Evolutionary conservation across 2,888 invertebrate genomes (phyloP).

Genomic region (Philonicus albiceps): DNA sequence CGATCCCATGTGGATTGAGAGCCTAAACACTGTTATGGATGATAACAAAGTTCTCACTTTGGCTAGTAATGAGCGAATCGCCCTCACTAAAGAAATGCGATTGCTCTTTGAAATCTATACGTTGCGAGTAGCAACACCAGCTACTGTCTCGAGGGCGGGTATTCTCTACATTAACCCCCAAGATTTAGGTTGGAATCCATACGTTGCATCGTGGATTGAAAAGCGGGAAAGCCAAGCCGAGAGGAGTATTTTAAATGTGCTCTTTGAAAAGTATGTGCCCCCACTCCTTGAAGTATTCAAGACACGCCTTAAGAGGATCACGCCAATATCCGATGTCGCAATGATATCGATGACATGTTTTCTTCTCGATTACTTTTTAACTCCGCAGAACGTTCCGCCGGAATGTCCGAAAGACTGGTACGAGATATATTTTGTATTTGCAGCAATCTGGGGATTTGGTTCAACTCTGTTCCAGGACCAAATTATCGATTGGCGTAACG

Average conservation of each 20-base stretch:
- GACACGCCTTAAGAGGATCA: slow-evolving; percentile 82
- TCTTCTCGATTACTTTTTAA: slow-evolving; percentile 84
- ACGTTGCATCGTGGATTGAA: slow-evolving; percentile 87
- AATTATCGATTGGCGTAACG: slow-evolving; percentile 88
- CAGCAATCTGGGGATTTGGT: slow-evolving; percentile 92
- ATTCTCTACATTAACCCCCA: slow-evolving; percentile 93
- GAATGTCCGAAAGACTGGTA: slow-evolving; percentile 93
- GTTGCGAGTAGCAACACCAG: slow-evolving; percentile 91
- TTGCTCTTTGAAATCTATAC: slow-evolving; percentile 93
- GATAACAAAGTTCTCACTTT: slow-evolving; percentile 93
- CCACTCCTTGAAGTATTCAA: slow-evolving; percentile 78
- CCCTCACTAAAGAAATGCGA: slow-evolving; percentile 87
- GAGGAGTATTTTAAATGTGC: slow-evolving; percentile 80
- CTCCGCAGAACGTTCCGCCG: slow-evolving; percentile 78
- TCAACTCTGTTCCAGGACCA: slow-evolving; percentile 91
- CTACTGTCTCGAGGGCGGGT: slow-evolving; percentile 93
- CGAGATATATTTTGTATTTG: slow-evolving; percentile 92
- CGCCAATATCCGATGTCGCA: slow-evolving; percentile 88
- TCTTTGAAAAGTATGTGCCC: slow-evolving; percentile 95
- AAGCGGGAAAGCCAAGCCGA: slow-evolving; percentile 75
- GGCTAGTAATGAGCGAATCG: slow-evolving; percentile 94
- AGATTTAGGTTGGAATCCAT: slow-evolving; percentile 95
- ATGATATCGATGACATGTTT: slow-evolving; percentile 89
- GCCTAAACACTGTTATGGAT: slow-evolving; percentile 95
- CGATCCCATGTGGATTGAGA: slow-evolving; percentile 99